Conservation (phyloP, 2,888 invertebrate genomes). For the Conistra vaccinii region DNA sequence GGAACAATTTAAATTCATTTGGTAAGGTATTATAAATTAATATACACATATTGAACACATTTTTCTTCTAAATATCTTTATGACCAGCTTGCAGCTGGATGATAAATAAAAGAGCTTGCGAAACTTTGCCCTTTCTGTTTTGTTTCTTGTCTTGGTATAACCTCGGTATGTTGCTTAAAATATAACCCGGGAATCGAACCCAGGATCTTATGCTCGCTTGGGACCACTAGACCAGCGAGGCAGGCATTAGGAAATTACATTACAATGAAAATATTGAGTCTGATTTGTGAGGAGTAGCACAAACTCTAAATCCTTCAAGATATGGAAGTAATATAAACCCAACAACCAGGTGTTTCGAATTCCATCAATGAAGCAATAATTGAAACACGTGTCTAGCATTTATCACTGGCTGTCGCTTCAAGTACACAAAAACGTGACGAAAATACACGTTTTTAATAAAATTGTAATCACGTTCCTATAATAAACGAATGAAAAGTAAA, state of each 20-base stretch:
- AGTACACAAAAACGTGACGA: slow-evolving; percentile 29
- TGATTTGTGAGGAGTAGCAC: no score
- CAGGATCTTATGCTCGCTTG: not conserved
- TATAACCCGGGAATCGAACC: not conserved
- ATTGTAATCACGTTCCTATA: slow-evolving; percentile 8
- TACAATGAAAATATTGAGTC: no score
- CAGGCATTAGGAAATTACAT: no score
- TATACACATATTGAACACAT: no score
- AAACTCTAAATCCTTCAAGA: not conserved
- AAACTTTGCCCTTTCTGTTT: no score
- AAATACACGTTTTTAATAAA: slow-evolving; percentile 34
- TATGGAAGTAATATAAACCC: slow-evolving; percentile 1
- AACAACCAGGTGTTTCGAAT: slow-evolving; percentile 27
- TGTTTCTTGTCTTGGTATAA: no score
- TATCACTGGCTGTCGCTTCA: slow-evolving; percentile 9
- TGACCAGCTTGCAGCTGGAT: no score
- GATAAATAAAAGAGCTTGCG: no score
- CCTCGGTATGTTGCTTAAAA: no score
- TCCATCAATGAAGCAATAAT: slow-evolving; percentile 24
- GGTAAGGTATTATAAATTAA: no score
- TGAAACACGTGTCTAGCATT: slow-evolving; percentile 38
- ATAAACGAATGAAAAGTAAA: slow-evolving; percentile 33
- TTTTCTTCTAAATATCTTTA: no score
- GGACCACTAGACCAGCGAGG: not conserved
- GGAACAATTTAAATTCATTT: no score